A percentile compares a stretch with the other conserved stretches of the same genome.
phyloP scores from a whole-genome alignment of 2,888 invertebrate species.

The Tyria jacobaeae region DNA sequence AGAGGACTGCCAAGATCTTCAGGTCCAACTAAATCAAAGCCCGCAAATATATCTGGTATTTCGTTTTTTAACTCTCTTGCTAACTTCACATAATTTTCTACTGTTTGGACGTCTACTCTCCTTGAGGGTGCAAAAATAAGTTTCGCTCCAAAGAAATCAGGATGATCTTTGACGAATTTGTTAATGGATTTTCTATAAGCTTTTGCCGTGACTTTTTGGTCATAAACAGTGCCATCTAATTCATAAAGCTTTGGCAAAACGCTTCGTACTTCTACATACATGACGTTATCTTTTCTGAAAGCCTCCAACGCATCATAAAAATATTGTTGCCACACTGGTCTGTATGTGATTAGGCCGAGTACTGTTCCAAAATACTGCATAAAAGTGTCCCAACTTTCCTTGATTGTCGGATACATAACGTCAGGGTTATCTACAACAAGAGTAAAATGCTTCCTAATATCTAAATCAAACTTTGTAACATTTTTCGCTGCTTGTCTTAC shows the following conservation, averaged over 20 bases:
- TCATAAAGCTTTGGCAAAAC: conserved; percentile 89
- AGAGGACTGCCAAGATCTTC: conserved; percentile 90
- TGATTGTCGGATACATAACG: conserved; percentile 81
- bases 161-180: conserved; percentile 86
- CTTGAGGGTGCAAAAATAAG: conserved; percentile 90
- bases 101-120: conserved; percentile 66
- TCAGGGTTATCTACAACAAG: conserved; percentile 82
- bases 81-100: conserved; percentile 80
- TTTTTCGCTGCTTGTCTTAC: conserved; percentile 78
- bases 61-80: conserved; percentile 72
- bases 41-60: conserved; percentile 90
- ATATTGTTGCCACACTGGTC: conserved; percentile 89
- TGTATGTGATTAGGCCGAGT: conserved; percentile 86
- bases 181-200: conserved; percentile 86
- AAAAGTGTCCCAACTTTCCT: conserved; percentile 88
- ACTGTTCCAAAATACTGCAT: conserved; percentile 81
- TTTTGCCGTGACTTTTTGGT: conserved; percentile 82
- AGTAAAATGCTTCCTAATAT: conserved; percentile 83
- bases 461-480: conserved; percentile 80
- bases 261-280: conserved; percentile 90
- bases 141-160: conserved; percentile 89
- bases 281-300: conserved; percentile 89
- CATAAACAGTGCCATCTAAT: conserved; percentile 86
- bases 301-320: conserved; percentile 88
- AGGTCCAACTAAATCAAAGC: conserved; percentile 94